These are phyloP conservation scores for Gavialis gangeticus DNA, from an alignment of 2,113 vertebrate genomes.

Conservation along the genomic window DNA sequence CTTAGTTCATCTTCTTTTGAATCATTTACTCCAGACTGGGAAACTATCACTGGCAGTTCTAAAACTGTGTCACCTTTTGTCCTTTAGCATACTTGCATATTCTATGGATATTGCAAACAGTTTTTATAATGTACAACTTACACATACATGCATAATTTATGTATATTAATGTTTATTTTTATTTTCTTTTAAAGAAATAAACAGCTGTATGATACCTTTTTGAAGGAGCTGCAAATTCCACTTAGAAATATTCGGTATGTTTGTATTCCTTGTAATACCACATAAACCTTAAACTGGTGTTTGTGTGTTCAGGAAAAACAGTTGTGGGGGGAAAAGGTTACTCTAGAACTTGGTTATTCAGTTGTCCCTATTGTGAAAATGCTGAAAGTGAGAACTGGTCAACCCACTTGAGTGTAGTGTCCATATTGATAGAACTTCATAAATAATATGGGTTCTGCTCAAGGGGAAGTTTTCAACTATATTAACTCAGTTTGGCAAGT, in stretches of 20 bases:
- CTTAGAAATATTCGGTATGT: slow-evolving; percentile 89
- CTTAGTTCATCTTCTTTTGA: not conserved
- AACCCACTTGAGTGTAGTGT: not conserved
- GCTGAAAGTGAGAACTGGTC: not conserved
- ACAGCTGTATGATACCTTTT: slow-evolving; percentile 91
- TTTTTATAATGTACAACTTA: not conserved
- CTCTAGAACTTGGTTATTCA: not conserved
- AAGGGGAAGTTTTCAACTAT: not conserved
- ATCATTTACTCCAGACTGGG: not conserved
- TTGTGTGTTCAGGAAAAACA: not conserved
- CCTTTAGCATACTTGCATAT: slow-evolving; percentile 26
- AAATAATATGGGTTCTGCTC: not conserved
- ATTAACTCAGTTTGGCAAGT: not conserved
- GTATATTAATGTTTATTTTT: not conserved
- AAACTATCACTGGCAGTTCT: not conserved
- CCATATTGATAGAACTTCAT: not conserved
- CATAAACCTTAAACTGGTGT: not conserved
- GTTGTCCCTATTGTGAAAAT: not conserved
- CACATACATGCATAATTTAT: slow-evolving; percentile 2
- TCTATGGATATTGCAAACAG: not conserved
- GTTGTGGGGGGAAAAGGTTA: not conserved
- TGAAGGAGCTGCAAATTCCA: slow-evolving; percentile 86
- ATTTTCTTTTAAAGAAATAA: slow-evolving; percentile 86
- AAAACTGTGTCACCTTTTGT: slow-evolving; percentile 19
- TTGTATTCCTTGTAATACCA: not conserved